Base-by-base conservation (phyloP, 2,113 vertebrate genomes). In the Toxotes jaculatrix region DNA sequence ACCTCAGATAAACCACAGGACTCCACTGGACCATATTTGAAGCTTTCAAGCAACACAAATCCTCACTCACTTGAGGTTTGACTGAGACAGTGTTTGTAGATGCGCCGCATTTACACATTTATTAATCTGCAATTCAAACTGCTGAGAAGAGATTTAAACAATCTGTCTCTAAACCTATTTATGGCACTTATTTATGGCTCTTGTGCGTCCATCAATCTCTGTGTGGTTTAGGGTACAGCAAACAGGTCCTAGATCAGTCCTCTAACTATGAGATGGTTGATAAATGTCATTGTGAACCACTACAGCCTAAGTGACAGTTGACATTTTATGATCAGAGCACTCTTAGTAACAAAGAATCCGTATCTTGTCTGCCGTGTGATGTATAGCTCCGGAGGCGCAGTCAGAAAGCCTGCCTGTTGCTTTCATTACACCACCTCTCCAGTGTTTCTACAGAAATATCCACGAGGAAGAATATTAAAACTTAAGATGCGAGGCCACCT, bases 231-330 rank as follows among this genome's bases (percentile, higher is more conserved):
- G 17, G 57, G 32, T 14, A 32, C 8, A 62, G 49, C 47, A 68
- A 61, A 40, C 73, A 66, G 57, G 68, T 66, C 45, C 59, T n/a
- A 7, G 43, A 86, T 78, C 70, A 79, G 80, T 59, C 42, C 57
- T 73, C 69, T 4, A 5, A 36, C 60, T 23, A 8, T n/a, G 23
- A 83, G 42, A 69, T 66, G 74, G 34, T 62, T 87, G 80, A 90
- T 89, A 79, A 86, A 88, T 89, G 77, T 65, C 74, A 76, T 27
- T 40, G 64, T 51, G 55, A 76, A 64, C 69, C 53, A 77, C 73
- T 83, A 19, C 70, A 77, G 56, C 61, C 55, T 67, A 73, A 88
- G 81, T 87, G 87, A 88, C 83, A 61, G 84, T 68, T 91, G 91
- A 75, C 89, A 85, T 89, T 92, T 87, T 83, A 79, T 65, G 70